phyloP scores from a whole-genome alignment of 2,113 vertebrate species.

The Pardalotus punctatus region DNA sequence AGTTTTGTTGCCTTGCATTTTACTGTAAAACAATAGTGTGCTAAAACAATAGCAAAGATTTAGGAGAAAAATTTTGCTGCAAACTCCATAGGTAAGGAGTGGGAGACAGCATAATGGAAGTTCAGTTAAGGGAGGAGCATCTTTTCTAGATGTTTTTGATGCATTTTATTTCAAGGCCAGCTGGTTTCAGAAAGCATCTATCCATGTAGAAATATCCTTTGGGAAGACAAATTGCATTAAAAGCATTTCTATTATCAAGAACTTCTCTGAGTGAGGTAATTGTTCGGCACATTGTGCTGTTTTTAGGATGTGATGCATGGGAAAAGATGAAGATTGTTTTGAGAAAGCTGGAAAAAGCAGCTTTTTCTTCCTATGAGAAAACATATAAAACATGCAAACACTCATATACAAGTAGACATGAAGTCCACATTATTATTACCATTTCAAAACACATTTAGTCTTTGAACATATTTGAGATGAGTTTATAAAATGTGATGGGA shows the following conservation, averaged over 20 bases:
- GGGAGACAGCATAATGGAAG: neutral
- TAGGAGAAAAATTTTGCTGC: neutral
- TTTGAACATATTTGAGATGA: neutral
- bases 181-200: neutral
- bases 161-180: neutral
- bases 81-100: neutral
- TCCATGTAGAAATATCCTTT: neutral
- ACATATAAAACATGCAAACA: neutral
- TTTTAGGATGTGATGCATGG: slow-evolving; percentile 11
- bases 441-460: neutral
- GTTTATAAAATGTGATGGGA: neutral
- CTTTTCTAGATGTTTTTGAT: neutral
- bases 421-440: neutral
- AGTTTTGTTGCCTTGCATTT: neutral
- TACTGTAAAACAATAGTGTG: neutral
- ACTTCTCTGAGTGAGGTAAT: neutral
- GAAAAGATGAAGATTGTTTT: slow-evolving; percentile 20
- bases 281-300: neutral
- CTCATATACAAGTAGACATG: neutral
- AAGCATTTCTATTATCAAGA: slow-evolving; percentile 28
- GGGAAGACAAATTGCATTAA: slow-evolving; percentile 12
- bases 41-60: neutral
- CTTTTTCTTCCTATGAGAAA: neutral
- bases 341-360: neutral
- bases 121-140: neutral